These are phyloP conservation scores for Ceyx margarethae DNA, from an alignment of 2,113 vertebrate species.

Conservation along the genomic window DNA sequence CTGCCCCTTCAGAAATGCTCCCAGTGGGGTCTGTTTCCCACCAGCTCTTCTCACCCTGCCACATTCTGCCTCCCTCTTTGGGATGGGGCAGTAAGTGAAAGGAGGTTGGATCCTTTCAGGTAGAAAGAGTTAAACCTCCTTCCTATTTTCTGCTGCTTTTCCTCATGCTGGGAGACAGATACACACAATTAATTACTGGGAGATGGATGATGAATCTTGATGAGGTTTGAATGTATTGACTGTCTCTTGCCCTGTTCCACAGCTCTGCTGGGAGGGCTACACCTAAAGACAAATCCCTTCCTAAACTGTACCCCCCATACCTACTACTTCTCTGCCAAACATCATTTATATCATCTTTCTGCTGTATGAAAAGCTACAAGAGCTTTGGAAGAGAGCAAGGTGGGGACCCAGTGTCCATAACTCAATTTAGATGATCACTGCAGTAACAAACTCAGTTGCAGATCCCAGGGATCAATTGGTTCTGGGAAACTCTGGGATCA, in stretches of 20 bases:
- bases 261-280: background rate
- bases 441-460: background rate
- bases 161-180: background rate
- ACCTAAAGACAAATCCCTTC: background rate
- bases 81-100: background rate
- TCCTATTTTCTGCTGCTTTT: background rate
- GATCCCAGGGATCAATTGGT: background rate
- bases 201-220: background rate
- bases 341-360: background rate
- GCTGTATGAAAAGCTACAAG: background rate
- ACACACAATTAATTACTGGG: background rate
- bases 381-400: background rate
- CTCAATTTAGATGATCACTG: background rate
- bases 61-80: background rate
- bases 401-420: rapidly evolving
- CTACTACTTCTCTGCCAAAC: background rate
- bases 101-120: background rate
- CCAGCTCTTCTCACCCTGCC: background rate
- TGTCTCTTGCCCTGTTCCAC: background rate
- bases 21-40: rapidly evolving
- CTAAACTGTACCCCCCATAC: background rate
- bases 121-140: background rate
- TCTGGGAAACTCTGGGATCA: background rate
- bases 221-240: background rate
- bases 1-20: background rate